These are phyloP conservation scores for Isoperla grammatica DNA, from an alignment of 2,888 invertebrate species.

Conservation along the genomic window DNA sequence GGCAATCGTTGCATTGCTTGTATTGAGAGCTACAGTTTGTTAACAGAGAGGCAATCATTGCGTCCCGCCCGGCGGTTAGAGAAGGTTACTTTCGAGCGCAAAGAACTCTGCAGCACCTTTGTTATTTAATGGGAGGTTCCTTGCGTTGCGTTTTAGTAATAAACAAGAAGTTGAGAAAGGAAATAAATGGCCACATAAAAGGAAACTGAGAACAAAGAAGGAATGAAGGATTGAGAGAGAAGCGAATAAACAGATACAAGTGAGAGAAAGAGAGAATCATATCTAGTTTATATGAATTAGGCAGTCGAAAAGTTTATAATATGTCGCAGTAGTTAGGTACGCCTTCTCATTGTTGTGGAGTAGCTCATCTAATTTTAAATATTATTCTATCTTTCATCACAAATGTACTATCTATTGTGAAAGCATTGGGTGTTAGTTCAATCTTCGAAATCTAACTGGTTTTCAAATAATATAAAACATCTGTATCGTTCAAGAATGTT, in stretches of 20 bases:
- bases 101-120: background rate
- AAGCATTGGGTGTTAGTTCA: too few relatives aligned
- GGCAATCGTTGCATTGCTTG: too few relatives aligned
- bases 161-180: slow-evolving; percentile 3
- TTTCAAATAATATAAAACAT: too few relatives aligned
- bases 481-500: too few relatives aligned
- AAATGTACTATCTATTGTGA: background rate
- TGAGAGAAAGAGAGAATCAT: background rate
- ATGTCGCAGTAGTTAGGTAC: slow-evolving; percentile 17
- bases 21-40: too few relatives aligned
- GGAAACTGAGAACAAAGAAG: background rate
- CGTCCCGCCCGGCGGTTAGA: too few relatives aligned
- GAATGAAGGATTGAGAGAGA: background rate
- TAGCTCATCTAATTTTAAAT: slow-evolving; percentile 17
- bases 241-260: background rate
- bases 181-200: slow-evolving; percentile 4
- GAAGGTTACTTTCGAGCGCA: too few relatives aligned
- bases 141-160: background rate
- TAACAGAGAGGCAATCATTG: too few relatives aligned
- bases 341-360: slow-evolving; percentile 1
- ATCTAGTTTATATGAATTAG: slow-evolving; percentile 15
- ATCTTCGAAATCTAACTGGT: too few relatives aligned
- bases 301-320: slow-evolving; percentile 15
- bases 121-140: background rate
- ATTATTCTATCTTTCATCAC: slow-evolving; percentile 12